Evolutionary conservation across 2,888 invertebrate genomes (phyloP), one percentile per base, ranked within the genome.

Genomic region (Plebejus argus): DNA sequence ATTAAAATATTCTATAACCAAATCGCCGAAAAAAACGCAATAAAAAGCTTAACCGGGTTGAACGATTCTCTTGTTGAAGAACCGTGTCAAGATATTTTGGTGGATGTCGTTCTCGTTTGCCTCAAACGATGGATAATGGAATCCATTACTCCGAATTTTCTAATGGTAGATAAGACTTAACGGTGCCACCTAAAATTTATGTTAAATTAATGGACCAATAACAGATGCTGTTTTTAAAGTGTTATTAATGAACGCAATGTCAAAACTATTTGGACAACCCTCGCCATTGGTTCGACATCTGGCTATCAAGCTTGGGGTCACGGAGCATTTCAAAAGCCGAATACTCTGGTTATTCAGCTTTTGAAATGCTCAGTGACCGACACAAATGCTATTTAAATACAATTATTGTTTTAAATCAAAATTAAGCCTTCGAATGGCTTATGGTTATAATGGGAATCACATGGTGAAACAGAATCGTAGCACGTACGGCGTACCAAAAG

Each of bases 21-120:
- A 66, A 66, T 18, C 66, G 28, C 66, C 28, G 15, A 53, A 23
- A 23, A 72, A 49, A 49, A 74, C 3, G 15, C 20, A 45, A 45
- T 72, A 72, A 49, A 53, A 74, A 74, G 28, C n/a, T 53, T 53
- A 23, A 74, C 74, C 74, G 53, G 74, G 74, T 74, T 53, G 20
- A 49, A 74, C 74, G 20, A 8, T 23, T 72, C 53, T 49, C 74
- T 74, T 74, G 49, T 49, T 12, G 53, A 53, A 49, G 4, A 74
- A 33, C 89, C 82, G 84, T 85, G 86, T 86, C 86, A 84, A 80
- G 81, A 84, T 84, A 85, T 86, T 84, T 82, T 66, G 81, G 80
- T 81, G 81, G 72, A 81, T 81, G 81, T 80, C 80, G 84, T 76
- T 84, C 82, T 82, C 85, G 85, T 87, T 86, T 81, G 70, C 66